Percentiles rank a stretch among this genome's conserved stretches.
These are phyloP conservation scores for Neodiprion lecontei DNA, from an alignment of 1,140 invertebrate genomes.

Conservation along the genomic window DNA sequence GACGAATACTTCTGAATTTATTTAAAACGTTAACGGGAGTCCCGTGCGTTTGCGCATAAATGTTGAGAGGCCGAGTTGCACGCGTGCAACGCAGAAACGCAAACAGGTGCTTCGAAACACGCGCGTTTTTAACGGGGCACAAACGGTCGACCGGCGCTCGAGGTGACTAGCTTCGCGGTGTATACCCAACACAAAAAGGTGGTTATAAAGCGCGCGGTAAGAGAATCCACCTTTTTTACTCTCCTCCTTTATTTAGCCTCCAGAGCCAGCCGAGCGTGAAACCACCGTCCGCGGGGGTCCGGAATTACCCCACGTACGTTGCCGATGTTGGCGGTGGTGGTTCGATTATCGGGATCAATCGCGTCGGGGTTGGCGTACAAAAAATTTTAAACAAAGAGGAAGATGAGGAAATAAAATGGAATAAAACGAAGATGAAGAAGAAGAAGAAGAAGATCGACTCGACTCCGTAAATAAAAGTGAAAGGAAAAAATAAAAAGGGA, in stretches of 20 bases:
- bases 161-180: background rate
- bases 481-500: background rate
- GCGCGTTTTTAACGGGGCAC: background rate
- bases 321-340: background rate
- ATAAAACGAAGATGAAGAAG: too few relatives aligned
- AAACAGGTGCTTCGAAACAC: too few relatives aligned
- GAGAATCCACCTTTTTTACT: background rate
- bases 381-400: too few relatives aligned
- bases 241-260: background rate
- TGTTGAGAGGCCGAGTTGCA: too few relatives aligned
- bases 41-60: too few relatives aligned
- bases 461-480: background rate
- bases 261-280: conserved; percentile 46
- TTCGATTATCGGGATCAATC: conserved; percentile 1
- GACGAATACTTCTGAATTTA: background rate
- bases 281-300: conserved; percentile 52
- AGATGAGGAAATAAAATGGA: too few relatives aligned
- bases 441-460: too few relatives aligned
- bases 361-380: background rate
- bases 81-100: too few relatives aligned
- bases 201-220: too few relatives aligned
- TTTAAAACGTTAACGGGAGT: background rate
- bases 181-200: background rate
- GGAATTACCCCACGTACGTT: conserved; percentile 35
- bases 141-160: conserved; percentile 2